Evolutionary conservation across 2,888 invertebrate genomes (phyloP).

Genomic region (Drosophila pseudotalamancana): DNA sequence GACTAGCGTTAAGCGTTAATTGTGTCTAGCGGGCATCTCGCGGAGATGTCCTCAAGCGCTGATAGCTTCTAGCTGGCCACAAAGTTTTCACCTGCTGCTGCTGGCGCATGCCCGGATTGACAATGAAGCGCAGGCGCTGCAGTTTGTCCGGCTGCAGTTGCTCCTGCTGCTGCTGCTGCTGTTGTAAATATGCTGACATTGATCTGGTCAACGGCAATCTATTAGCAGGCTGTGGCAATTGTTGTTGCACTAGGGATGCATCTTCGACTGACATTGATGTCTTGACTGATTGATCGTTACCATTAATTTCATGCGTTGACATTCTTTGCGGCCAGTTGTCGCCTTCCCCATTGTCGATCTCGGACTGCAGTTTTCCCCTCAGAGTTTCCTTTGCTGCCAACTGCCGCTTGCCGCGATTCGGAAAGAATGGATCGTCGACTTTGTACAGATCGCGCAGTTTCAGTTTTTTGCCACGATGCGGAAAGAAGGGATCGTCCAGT

Average conservation of each 20-base stretch:
- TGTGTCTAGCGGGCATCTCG: conserved; percentile 66
- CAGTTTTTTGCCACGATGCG: conserved; percentile 83
- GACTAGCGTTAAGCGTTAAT: conserved; percentile 65
- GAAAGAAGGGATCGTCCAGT: conserved; percentile 81
- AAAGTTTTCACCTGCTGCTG: conserved; percentile 66
- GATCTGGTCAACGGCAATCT: conserved; percentile 81
- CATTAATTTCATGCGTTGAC: conserved; percentile 82
- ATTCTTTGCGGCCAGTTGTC: conserved; percentile 73
- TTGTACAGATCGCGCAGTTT: conserved; percentile 82
- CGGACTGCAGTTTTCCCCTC: conserved; percentile 39
- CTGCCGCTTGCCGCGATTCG: conserved; percentile 76
- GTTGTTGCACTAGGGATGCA: conserved; percentile 30
- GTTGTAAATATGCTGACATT: conserved; percentile 73
- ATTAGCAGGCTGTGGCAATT: conserved; percentile 65
- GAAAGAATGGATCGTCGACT: conserved; percentile 83
- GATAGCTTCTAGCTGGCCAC: conserved; percentile 34
- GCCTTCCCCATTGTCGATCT: conserved; percentile 34
- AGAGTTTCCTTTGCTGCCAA: conserved; percentile 15
- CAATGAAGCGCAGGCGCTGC: conserved; percentile 48
- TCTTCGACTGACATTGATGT: conserved; percentile 73
- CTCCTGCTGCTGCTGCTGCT: too few relatives aligned
- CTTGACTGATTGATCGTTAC: conserved; percentile 82
- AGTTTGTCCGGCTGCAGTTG: conserved; percentile 40
- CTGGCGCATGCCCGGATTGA: conserved; percentile 61
- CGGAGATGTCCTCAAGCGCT: conserved; percentile 40